phyloP scores from a whole-genome alignment of 2,888 invertebrate species.

The Microchrysa polita region DNA sequence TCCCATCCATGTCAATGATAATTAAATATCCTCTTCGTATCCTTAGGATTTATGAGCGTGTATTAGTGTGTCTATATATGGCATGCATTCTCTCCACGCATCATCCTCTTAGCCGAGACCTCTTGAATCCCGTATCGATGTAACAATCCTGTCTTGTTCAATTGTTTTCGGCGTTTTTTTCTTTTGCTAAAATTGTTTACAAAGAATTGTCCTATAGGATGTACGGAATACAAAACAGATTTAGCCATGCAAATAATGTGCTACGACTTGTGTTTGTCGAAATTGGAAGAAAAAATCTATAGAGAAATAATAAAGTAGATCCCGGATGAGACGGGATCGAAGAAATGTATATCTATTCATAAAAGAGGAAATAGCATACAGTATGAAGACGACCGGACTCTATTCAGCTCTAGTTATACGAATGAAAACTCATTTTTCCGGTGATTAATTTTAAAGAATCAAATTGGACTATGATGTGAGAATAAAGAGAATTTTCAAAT shows the following conservation, averaged over 20 bases:
- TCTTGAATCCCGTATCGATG: too few relatives aligned
- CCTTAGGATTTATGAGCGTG: too few relatives aligned
- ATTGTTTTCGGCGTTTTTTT: not conserved
- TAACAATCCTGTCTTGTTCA: not conserved
- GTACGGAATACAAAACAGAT: constrained; percentile 28
- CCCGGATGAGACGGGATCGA: constrained; percentile 21
- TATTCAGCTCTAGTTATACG: constrained; percentile 8
- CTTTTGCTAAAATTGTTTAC: constrained; percentile 30
- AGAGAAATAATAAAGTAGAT: not conserved
- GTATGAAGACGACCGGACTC: constrained; percentile 7
- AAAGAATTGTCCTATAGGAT: constrained; percentile 36
- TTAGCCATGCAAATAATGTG: constrained; percentile 45
- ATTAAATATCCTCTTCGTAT: constrained; percentile 31
- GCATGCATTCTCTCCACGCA: too few relatives aligned
- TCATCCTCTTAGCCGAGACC: too few relatives aligned
- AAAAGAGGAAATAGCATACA: constrained; percentile 6
- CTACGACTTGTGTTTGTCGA: constrained; percentile 19
- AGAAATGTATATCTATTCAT: constrained; percentile 15
- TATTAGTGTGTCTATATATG: too few relatives aligned
- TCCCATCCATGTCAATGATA: constrained; percentile 43
- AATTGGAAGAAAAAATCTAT: not conserved
- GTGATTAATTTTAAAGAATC: constrained; percentile 40
- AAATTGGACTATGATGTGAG: constrained; percentile 11
- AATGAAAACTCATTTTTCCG: constrained; percentile 39
- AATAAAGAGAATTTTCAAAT: constrained; percentile 4